These are phyloP conservation scores for Bradypodion pumilum DNA, from an alignment of 2,797 vertebrate species.

Conservation along the genomic window DNA sequence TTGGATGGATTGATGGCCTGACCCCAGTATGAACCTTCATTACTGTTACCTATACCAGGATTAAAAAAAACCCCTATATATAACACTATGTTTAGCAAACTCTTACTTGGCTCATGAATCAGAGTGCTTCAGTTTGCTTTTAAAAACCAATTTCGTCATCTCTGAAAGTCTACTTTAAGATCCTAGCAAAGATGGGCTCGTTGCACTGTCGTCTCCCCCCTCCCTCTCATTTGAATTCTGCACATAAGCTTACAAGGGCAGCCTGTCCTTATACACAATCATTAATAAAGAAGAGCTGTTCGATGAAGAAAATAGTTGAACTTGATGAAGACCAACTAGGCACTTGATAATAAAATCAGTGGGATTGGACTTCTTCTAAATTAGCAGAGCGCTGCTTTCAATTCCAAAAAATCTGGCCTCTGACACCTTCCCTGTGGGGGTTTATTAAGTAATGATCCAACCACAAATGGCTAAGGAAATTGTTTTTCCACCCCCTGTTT, in stretches of 20 bases:
- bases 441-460: slow-evolving; percentile 38
- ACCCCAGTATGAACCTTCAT: too few relatives aligned
- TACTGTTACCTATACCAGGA: too few relatives aligned
- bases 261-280: slow-evolving; percentile 22
- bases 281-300: slow-evolving; percentile 33
- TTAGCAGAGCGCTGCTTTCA: slow-evolving; percentile 32
- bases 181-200: not conserved
- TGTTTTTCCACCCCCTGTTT: slow-evolving; percentile 1
- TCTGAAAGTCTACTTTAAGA: not conserved
- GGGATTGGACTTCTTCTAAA: slow-evolving; percentile 38
- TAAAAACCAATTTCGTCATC: not conserved
- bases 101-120: not conserved
- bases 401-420: slow-evolving; percentile 28
- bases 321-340: slow-evolving; percentile 23
- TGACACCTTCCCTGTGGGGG: slow-evolving; percentile 8
- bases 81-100: not conserved
- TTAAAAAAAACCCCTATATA: not conserved
- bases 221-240: slow-evolving; percentile 25
- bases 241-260: slow-evolving; percentile 19
- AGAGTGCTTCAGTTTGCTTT: not conserved
- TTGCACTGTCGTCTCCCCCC: not conserved
- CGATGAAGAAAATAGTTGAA: slow-evolving; percentile 13
- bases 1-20: too few relatives aligned
- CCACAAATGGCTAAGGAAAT: slow-evolving; percentile 21
- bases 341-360: slow-evolving; percentile 14